Evolutionary conservation across 2,797 vertebrate species (phyloP).

Genomic region (Syndactyla subalaris): DNA sequence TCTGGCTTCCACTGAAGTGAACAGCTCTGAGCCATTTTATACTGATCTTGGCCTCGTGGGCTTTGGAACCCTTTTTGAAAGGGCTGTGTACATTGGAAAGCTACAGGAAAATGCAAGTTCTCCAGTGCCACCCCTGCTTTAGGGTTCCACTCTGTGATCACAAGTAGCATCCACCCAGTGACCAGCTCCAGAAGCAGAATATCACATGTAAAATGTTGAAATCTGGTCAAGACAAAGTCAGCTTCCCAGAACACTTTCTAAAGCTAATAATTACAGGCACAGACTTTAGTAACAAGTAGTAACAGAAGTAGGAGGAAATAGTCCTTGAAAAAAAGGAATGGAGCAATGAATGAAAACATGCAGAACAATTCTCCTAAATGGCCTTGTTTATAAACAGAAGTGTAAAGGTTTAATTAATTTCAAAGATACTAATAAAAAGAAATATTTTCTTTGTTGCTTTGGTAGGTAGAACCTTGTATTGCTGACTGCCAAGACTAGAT

Average conservation of each 20-base stretch:
- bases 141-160: not conserved
- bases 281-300: not conserved
- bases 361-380: not conserved
- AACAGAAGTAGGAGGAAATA: not conserved
- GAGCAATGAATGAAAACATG: not conserved
- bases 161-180: not conserved
- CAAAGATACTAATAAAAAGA: not conserved
- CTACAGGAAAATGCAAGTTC: not conserved
- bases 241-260: not conserved
- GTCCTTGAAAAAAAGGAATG: not conserved
- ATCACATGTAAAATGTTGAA: not conserved
- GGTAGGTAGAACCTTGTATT: fast-evolving
- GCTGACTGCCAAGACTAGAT: not conserved
- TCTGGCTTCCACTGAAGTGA: not conserved
- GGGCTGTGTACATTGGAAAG: not conserved
- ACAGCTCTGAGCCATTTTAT: not conserved
- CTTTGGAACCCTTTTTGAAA: not conserved
- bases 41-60: not conserved
- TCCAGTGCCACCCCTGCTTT: not conserved
- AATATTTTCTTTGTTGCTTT: not conserved
- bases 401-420: not conserved
- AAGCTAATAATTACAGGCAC: not conserved
- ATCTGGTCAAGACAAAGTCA: not conserved
- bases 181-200: not conserved
- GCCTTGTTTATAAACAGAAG: not conserved